Percentiles rank a stretch among this genome's conserved stretches.
These are phyloP conservation scores for Ciconia stormi DNA, from an alignment of 2,113 vertebrate genomes.

Conservation along the genomic window DNA sequence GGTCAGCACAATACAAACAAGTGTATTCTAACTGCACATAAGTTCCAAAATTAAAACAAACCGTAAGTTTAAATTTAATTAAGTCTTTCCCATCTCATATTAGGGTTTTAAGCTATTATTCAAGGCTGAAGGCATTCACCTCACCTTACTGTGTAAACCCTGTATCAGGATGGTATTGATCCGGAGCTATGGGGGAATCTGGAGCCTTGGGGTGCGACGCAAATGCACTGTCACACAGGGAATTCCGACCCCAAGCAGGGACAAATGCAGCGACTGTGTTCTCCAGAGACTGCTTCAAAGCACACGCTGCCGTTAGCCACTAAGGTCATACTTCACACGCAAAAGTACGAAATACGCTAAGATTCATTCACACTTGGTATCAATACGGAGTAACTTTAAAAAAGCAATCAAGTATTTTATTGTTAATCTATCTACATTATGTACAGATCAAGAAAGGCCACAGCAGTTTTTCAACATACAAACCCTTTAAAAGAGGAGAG, in stretches of 20 bases:
- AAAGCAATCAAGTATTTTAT: constrained; percentile 81
- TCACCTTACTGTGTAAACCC: neutral
- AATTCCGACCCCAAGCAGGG: no score
- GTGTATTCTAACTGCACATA: rapidly evolving
- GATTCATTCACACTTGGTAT: neutral
- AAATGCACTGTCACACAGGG: rapidly evolving
- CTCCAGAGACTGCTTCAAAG: neutral
- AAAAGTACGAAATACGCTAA: neutral
- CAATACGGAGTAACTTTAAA: constrained; percentile 55
- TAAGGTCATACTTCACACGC: rapidly evolving
- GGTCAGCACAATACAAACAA: neutral
- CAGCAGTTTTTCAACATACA: constrained; percentile 83
- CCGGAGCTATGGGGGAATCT: neutral
- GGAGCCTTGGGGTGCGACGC: rapidly evolving
- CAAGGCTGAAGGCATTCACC: neutral
- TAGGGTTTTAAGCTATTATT: neutral
- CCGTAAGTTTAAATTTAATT: neutral
- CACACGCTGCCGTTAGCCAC: rapidly evolving
- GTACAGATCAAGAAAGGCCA: constrained; percentile 85
- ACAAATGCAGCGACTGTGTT: rapidly evolving
- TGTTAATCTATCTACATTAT: constrained; percentile 83
- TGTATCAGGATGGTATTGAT: rapidly evolving
- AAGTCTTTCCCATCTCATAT: neutral
- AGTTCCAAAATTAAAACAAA: neutral
- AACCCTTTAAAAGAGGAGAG: constrained; percentile 81